phyloP scores from a whole-genome alignment of 2,113 vertebrate genomes.

The Tragelaphus scriptus region DNA sequence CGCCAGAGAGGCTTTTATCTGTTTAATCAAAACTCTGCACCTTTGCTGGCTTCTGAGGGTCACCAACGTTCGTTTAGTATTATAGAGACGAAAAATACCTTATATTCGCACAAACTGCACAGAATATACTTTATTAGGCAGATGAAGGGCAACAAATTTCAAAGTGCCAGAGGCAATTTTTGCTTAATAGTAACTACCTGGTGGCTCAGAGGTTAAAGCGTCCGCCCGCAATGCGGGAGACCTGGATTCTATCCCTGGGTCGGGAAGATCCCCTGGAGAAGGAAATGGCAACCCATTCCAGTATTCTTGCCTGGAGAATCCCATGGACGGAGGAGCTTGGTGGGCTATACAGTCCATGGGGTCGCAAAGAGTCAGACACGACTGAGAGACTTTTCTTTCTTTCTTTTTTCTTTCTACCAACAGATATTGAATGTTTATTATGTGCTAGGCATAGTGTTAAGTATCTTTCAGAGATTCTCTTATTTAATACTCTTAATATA shows the following conservation, averaged over 20 bases:
- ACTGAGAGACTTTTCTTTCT: too few relatives aligned
- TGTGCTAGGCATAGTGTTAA: not conserved
- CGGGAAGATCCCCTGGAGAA: too few relatives aligned
- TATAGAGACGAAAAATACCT: slow-evolving; percentile 14
- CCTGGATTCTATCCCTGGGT: too few relatives aligned
- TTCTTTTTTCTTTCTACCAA: not conserved
- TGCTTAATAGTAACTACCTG: slow-evolving; percentile 4
- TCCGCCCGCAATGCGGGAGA: too few relatives aligned
- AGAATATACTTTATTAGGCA: slow-evolving; percentile 16
- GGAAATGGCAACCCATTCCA: too few relatives aligned
- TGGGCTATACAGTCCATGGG: too few relatives aligned
- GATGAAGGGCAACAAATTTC: slow-evolving; percentile 40
- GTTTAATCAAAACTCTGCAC: not conserved
- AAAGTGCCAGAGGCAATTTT: slow-evolving; percentile 37
- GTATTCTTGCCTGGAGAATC: too few relatives aligned
- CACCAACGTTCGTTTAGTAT: slow-evolving; percentile 32
- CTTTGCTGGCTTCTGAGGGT: slow-evolving; percentile 26
- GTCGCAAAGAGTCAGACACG: too few relatives aligned
- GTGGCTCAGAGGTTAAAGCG: too few relatives aligned
- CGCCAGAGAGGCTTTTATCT: not conserved
- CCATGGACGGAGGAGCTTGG: too few relatives aligned
- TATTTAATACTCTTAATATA: slow-evolving; percentile 27
- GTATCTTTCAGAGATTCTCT: not conserved
- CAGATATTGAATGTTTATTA: not conserved
- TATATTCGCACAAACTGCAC: not conserved